These are phyloP conservation scores for Myathropa florea DNA, from an alignment of 2,888 invertebrate genomes.

Conservation along the genomic window DNA sequence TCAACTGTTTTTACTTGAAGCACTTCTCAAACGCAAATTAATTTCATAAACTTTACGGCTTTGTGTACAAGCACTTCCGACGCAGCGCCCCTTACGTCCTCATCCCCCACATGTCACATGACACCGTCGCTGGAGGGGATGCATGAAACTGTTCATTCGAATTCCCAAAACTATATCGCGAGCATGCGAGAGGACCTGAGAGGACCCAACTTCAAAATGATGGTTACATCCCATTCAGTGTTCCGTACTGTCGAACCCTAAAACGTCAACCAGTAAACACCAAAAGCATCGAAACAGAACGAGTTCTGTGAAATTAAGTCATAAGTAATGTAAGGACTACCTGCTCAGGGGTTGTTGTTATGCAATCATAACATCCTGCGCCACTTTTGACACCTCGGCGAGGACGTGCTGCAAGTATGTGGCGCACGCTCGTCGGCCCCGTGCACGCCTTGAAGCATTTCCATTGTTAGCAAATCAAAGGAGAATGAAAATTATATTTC, in stretches of 20 bases:
- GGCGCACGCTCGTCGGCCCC: background rate
- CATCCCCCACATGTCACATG: background rate
- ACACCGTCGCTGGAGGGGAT: background rate
- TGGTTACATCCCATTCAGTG: background rate
- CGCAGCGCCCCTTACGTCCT: background rate
- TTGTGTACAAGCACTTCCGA: constrained; percentile 8
- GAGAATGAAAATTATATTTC: constrained; percentile 9
- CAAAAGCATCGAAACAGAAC: constrained; percentile 32
- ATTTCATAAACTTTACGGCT: constrained; percentile 29
- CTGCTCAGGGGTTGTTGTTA: constrained; percentile 7
- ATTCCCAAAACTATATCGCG: background rate
- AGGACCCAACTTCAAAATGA: background rate
- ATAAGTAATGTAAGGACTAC: constrained; percentile 49
- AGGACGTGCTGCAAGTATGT: constrained; percentile 18
- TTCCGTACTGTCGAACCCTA: background rate
- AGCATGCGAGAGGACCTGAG: background rate
- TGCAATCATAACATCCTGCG: background rate
- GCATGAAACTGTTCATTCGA: background rate
- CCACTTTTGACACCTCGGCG: constrained; percentile 29
- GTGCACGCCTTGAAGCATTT: constrained; percentile 7
- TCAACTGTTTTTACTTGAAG: background rate
- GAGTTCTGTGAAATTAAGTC: constrained; percentile 58
- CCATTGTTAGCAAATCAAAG: constrained; percentile 56
- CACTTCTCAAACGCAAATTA: constrained; percentile 16
- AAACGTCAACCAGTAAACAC: constrained; percentile 39